A percentile compares a stretch with the other conserved stretches of the same genome.
These are phyloP conservation scores for Tipula helvola DNA, from an alignment of 2,888 invertebrate species.

Conservation along the genomic window DNA sequence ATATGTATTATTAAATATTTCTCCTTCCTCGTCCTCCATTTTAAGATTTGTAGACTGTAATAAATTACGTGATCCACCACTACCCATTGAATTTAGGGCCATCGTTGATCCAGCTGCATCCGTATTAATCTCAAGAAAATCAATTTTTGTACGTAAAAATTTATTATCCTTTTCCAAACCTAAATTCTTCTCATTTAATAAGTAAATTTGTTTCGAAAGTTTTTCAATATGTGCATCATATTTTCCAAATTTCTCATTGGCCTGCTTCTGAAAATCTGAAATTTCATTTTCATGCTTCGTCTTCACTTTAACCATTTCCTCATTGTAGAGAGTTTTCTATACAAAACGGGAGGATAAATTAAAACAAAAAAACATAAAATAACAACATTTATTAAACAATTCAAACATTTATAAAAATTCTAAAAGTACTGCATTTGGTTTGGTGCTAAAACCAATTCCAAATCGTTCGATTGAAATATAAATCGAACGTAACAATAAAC, in stretches of 20 bases:
- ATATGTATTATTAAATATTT: slow-evolving; percentile 70
- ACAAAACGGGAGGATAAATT: slow-evolving; percentile 4
- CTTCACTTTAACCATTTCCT: slow-evolving; percentile 31
- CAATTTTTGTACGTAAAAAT: slow-evolving; percentile 27
- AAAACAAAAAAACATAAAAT: neutral
- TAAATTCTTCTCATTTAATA: slow-evolving; percentile 30
- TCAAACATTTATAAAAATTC: neutral
- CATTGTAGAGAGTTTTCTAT: slow-evolving; percentile 31
- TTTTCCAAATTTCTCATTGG: slow-evolving; percentile 21
- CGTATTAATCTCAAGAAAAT: slow-evolving; percentile 22
- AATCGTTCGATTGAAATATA: neutral
- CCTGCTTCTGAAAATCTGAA: slow-evolving; percentile 19
- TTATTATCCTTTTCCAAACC: slow-evolving; percentile 31
- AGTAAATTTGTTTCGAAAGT: slow-evolving; percentile 29
- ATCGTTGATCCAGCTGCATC: neutral
- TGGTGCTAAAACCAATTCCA: neutral
- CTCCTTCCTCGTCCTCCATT: slow-evolving; percentile 79
- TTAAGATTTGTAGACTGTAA: slow-evolving; percentile 36
- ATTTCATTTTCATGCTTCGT: slow-evolving; percentile 30
- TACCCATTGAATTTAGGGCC: neutral
- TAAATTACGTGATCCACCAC: neutral
- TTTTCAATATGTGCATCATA: slow-evolving; percentile 30
- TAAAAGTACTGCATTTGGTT: neutral
- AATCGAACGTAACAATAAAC: slow-evolving; percentile 13
- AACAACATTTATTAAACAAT: neutral